Base-by-base conservation (phyloP, 2,797 vertebrate species). In the Streptopelia turtur region DNA sequence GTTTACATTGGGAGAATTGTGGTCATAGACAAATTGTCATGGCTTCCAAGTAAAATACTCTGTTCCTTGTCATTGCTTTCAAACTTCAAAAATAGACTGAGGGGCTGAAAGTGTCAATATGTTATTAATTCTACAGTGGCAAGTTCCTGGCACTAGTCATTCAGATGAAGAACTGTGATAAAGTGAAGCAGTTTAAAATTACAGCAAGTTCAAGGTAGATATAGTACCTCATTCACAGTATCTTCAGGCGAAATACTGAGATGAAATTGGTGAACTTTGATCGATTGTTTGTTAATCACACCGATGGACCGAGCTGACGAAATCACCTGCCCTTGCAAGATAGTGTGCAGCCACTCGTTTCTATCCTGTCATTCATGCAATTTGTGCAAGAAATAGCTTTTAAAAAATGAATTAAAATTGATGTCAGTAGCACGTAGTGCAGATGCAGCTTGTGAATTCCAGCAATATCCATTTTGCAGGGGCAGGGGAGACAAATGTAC, bases 101-200 rank as follows among this genome's bases (percentile, higher is more conserved):
- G 72, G n/a, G 85, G 28, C 83, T 91, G 75, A 74, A 96, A 76
- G 80, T 94, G 93, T 95, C 93, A 94, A 83, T 92, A 95, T 77
- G 72, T 95, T 97, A 96, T 96, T 96, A 94, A 95, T 96, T 96
- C 80, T 93, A 74, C 71, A 69, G 78, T 87, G 88, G 88, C 82
- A 89, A 94, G 94, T 92, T 96, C 65, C 79, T 95, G 96, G 90
- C 89, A 95, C 70, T 68, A 93, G 81, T 91, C 89, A 86, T 66
- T 96, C 93, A 96, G 94, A 94, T 93, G 85, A 91, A 95, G 83
- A 95, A 52, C 75, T 87, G 56, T 96, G 97, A 96, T 97, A 96
- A 89, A 95, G 39, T 66, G 81, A 81, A 96, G 79, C 39, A 59
- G 87, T 86, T 95, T 96, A 82, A 91, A 96, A 90, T 86, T 94